Evolutionary conservation across 2,797 vertebrate genomes (phyloP), one percentile per base, ranked within the genome.

Genomic region (Melanotaenia nigrans): DNA sequence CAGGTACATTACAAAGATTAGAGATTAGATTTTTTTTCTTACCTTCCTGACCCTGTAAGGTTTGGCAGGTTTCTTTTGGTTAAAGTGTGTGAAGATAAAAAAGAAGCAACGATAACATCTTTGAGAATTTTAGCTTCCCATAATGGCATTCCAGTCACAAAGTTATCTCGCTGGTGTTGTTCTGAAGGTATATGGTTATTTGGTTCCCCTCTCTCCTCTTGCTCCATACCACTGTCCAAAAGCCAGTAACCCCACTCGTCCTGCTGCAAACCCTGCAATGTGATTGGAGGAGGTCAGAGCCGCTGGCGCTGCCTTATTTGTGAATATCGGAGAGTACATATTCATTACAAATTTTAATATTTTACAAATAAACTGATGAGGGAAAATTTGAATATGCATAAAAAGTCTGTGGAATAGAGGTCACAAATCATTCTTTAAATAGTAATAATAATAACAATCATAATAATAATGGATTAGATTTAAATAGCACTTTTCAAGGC

Each of bases 221-320:
- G 1, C 67, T 38, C 75, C 28, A 25, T 0, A 0, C 16, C 35
- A 12, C 22, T 33, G 36, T 1, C 42, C 55, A 32, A 6, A 30
- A 20, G 22, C 30, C 35, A 8, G 1, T 47, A 62, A 13, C 14
- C 45, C 70, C 14, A 0, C 73, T 42, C 72, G 61, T 30, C 54
- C 60, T 54, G 68, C 71, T 75, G 66, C 20, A 69, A 63, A 61
- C 67, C 77, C 61, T 66, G 16, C 40, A 42, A 42, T 42, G 69
- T 82, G 73, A 82, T 68, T 77, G 66, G 72, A 42, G 40, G 40
- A 42, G 16, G 16, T 75, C 32, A 64, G 61, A 60, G 45, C 55
- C 13, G 13, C 24, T 73, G 38, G 24, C 61, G 16, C 38, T 61
- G 40, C 40, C 40, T 18, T 5, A 73, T 42, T 11, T 30, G 24